A percentile compares a stretch with the other conserved stretches of the same genome.
phyloP scores from a whole-genome alignment of 2,888 invertebrate genomes.

The Beris chalybata region DNA sequence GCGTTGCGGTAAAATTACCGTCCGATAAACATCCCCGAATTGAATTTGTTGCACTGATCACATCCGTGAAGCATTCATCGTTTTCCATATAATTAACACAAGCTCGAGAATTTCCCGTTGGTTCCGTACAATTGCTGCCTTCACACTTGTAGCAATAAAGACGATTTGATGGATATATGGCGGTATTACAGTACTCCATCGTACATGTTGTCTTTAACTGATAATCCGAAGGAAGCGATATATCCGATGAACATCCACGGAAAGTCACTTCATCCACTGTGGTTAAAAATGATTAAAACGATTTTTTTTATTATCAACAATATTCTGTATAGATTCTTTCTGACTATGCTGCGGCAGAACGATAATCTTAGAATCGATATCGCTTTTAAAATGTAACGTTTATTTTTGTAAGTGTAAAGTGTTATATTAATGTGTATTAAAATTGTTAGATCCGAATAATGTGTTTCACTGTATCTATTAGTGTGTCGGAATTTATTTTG shows the following conservation, averaged over 20 bases:
- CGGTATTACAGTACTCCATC: slow-evolving; percentile 5
- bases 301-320: too few relatives aligned
- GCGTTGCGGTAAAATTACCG: slow-evolving; percentile 14
- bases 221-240: not conserved
- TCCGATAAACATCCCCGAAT: slow-evolving; percentile 26
- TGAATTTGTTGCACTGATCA: slow-evolving; percentile 9
- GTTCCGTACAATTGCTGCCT: not conserved
- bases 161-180: slow-evolving; percentile 15
- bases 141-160: slow-evolving; percentile 17
- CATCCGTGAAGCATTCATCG: slow-evolving; percentile 24
- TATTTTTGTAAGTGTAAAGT: too few relatives aligned
- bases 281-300: not conserved
- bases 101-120: not conserved
- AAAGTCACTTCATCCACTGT: slow-evolving; percentile 15
- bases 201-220: slow-evolving; percentile 1
- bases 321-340: too few relatives aligned
- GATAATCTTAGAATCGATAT: too few relatives aligned
- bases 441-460: too few relatives aligned
- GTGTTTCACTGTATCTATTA: too few relatives aligned
- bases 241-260: slow-evolving; percentile 12
- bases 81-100: slow-evolving; percentile 9
- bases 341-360: too few relatives aligned
- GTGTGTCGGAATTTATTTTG: too few relatives aligned
- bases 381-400: too few relatives aligned
- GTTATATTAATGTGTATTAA: too few relatives aligned